Base-by-base conservation (phyloP, 2,888 invertebrate species). In the Agrypnus murinus region DNA sequence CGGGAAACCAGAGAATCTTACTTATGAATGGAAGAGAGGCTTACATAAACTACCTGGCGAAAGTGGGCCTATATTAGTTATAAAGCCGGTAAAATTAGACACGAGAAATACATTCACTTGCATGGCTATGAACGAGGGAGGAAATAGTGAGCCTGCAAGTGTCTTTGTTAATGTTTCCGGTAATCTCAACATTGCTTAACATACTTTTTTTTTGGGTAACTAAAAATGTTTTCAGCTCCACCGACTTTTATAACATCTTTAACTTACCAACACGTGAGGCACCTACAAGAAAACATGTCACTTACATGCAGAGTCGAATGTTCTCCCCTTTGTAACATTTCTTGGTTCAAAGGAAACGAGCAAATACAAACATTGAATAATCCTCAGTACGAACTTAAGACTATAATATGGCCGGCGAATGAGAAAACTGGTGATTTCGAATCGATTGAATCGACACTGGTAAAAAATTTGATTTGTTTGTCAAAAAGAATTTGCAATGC, bases 51-150 rank as follows among this genome's bases (percentile, higher is more conserved):
- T 95, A 25, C 89, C 90, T 66, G 94, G 95, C 81, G 91, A 93
- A 67, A 92, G 92, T 31, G 90, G 92, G 3, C 89, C 92, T 74
- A 92, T 92, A 80, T 93, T 93, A 90, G 93, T 91, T 31, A 92
- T 96, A 72, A 92, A 92, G 74, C 93, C 95, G 0, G 96, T 95
- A 10, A 92, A 93, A 9, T 86, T 97, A 74, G 93, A 95, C 83
- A 94, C 95, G 58, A 90, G 95, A 73, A 94, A 95, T 79, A 95
- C 95, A 87, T 97, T 96, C 87, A 93, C 95, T 0, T 98, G 98
- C 82, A 90, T 92, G 76, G 96, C 96, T 0, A 90, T 90, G 84
- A 97, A 95, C 85, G 91, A 93, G 9, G 95, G 95, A 0, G 97
- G 97, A 0, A 91, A 92, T 77, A 93, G 94, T 58, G 88, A 89